Conservation (phyloP, 2,797 vertebrate species). For the Takifugu ocellatus region DNA sequence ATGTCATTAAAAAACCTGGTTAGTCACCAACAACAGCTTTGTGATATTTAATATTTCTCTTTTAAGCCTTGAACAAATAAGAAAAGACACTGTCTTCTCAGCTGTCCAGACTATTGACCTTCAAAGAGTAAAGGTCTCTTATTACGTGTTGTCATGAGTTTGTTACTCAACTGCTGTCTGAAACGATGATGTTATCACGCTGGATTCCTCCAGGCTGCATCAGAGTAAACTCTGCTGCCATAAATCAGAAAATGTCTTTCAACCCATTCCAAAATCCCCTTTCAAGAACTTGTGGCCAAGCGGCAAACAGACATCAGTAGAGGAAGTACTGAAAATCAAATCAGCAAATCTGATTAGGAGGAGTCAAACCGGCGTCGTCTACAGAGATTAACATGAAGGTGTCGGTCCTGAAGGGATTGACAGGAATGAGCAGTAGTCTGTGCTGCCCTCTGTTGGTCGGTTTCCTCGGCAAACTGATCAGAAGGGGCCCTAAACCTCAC, state of each 20-base stretch:
- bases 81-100: neutral
- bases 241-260: no score
- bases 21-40: constrained; percentile 8
- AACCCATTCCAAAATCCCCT: no score
- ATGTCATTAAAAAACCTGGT: constrained; percentile 20
- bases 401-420: neutral
- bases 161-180: neutral
- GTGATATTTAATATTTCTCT: constrained; percentile 10
- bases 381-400: neutral
- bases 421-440: constrained; percentile 26
- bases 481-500: constrained; percentile 16
- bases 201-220: constrained; percentile 9
- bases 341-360: no score
- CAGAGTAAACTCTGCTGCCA: neutral
- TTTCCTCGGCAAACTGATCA: neutral
- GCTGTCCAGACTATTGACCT: neutral
- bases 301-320: no score
- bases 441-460: constrained; percentile 60
- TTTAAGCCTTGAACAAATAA: constrained; percentile 10
- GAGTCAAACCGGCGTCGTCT: neutral
- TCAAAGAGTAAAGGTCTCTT: neutral
- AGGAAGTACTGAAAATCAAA: no score
- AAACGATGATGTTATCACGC: constrained; percentile 2
- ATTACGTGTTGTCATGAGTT: neutral
- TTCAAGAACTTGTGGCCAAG: no score